Evolutionary conservation across 2,113 vertebrate species (phyloP), one percentile per base, ranked within the genome.

Genomic region (Gallinago undulata): DNA sequence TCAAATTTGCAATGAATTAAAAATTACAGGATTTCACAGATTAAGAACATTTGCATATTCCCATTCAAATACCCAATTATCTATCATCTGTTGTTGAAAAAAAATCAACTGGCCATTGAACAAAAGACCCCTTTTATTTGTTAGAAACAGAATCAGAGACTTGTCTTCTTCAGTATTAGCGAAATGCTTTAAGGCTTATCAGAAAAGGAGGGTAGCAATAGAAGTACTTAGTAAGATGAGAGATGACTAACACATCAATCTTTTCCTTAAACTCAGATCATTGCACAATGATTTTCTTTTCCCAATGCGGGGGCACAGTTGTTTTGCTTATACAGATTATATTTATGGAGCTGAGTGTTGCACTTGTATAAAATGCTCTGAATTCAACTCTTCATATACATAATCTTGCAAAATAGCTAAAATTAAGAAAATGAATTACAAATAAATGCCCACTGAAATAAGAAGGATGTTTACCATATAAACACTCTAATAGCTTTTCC

Each of bases 61-160:
- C 45, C 68, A 93, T 94, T 91, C 85, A 93, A 95, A 94, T 75
- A 30, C 75, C 83, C 43, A 78, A 94, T 94, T 91, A 95, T 43
- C 68, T 92, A 66, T 91, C 80, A 53, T 91, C 90, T 94, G 41
- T 28, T 33, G 51, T 27, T 74, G 78, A 68, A 75, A 80, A 35
- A 35, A 90, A 89, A 79, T 82, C 72, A 96, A 51, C 67, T 48
- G 76, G 25, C 51, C 69, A 75, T 50, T 93, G 93, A 96, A 79
- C 57, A 90, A 93, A 93, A 97, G 96, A 41, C 13, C 14, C 17
- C 73, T 94, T 92, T 78, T 96, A 74, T 93, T 93, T 96, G 76
- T 92, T 93, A 91, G 45, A 87, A 77, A 96, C 39, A 94, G 80
- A 63, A 63, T 78, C 80, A 92, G 88, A 92, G 81, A 78, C 37